A percentile compares a stretch with the other conserved stretches of the same genome.
These are phyloP conservation scores for Drosophila auraria DNA, from an alignment of 1,140 invertebrate species.

Conservation along the genomic window DNA sequence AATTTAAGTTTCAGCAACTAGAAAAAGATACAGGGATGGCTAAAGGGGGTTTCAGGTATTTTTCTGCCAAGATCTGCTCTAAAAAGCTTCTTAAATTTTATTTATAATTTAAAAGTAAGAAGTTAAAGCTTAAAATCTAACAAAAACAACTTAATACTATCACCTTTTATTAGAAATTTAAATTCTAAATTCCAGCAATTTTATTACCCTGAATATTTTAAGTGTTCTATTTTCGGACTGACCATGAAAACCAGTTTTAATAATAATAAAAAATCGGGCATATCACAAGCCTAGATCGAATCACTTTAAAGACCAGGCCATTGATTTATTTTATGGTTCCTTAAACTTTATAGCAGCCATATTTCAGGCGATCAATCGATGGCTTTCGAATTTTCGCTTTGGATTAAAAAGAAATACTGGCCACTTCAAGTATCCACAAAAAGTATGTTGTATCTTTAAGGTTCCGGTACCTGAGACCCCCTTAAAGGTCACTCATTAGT, in stretches of 20 bases:
- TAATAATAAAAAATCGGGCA: conserved; percentile 3
- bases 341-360: conserved; percentile 23
- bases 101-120: too few species aligned
- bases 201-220: conserved; percentile 9
- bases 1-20: too few species aligned
- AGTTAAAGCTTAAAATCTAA: too few species aligned
- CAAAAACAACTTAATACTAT: too few species aligned
- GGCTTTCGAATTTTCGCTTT: not conserved
- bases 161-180: conserved; percentile 1
- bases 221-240: conserved; percentile 5
- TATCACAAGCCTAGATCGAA: conserved; percentile 14
- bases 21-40: too few species aligned
- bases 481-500: conserved; percentile 43
- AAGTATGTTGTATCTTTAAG: not conserved
- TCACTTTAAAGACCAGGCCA: conserved; percentile 1
- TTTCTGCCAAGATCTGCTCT: too few species aligned
- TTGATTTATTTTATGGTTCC: conserved; percentile 16
- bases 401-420: not conserved
- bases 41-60: too few species aligned
- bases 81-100: too few species aligned
- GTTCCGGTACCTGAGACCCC: not conserved
- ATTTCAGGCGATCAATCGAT: conserved; percentile 7
- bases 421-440: not conserved
- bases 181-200: conserved; percentile 2
- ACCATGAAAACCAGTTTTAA: conserved; percentile 22